Percentiles rank a stretch among this genome's conserved stretches.
These are phyloP conservation scores for Sebastes kiyomatsui DNA, from an alignment of 2,797 vertebrate species.

Conservation along the genomic window DNA sequence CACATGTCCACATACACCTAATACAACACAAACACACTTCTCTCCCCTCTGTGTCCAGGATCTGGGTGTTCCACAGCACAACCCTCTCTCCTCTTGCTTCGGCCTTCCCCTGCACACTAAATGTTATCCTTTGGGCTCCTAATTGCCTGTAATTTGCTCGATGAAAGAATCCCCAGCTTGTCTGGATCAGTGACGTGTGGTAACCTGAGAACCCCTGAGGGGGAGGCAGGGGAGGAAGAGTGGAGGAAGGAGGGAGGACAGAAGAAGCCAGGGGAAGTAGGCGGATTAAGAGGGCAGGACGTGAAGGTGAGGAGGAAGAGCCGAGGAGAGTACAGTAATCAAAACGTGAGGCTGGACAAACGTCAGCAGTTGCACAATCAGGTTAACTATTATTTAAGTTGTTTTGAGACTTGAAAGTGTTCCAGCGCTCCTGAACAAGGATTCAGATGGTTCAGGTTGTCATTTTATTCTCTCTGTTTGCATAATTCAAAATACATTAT, in stretches of 20 bases:
- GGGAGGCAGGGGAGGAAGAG: slow-evolving; percentile 53
- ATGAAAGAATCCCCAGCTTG: slow-evolving; percentile 78
- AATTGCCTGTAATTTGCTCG: slow-evolving; percentile 83
- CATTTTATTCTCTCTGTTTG: neutral
- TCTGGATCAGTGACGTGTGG: slow-evolving; percentile 74
- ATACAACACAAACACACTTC: slow-evolving; percentile 33
- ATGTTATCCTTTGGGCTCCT: slow-evolving; percentile 82
- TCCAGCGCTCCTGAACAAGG: neutral
- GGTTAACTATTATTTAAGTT: neutral
- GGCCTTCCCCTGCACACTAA: slow-evolving; percentile 75
- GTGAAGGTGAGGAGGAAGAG: slow-evolving; percentile 61
- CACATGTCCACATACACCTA: slow-evolving; percentile 54
- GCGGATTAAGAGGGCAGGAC: slow-evolving; percentile 63
- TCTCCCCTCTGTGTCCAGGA: slow-evolving; percentile 33
- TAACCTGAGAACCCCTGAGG: slow-evolving; percentile 79
- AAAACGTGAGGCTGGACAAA: slow-evolving; percentile 1
- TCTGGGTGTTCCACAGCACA: slow-evolving; percentile 65
- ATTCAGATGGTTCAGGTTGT: neutral
- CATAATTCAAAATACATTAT: neutral
- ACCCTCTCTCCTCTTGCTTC: slow-evolving; percentile 72
- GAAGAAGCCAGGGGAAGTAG: slow-evolving; percentile 60
- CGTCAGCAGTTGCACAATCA: slow-evolving; percentile 1
- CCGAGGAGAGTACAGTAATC: slow-evolving; percentile 31
- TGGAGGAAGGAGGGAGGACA: slow-evolving; percentile 54
- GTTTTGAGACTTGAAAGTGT: neutral